Percentiles rank a stretch among this genome's conserved stretches.
phyloP scores from a whole-genome alignment of 2,888 invertebrate genomes.

The Dicycla oo region DNA sequence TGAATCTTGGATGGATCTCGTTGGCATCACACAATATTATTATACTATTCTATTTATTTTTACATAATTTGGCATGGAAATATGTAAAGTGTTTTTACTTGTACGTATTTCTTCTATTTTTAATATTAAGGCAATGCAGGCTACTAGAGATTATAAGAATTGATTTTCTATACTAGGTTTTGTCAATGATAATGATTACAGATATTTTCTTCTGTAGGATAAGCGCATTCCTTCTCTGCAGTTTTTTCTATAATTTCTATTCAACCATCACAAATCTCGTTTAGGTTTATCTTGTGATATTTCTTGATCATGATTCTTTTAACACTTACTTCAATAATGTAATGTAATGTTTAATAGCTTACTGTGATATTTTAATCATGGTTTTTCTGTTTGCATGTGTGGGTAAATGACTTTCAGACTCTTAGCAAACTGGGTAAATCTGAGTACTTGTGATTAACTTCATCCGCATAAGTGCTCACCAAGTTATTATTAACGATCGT shows the following conservation, averaged over 20 bases:
- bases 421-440: background rate
- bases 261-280: background rate
- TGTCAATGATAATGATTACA: background rate
- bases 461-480: conserved; percentile 14
- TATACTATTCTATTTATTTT: background rate
- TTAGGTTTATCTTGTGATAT: background rate
- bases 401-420: background rate
- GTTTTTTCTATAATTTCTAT: no score
- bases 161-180: background rate
- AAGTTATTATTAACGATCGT: background rate
- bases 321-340: background rate
- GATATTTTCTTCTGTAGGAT: background rate
- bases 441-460: background rate
- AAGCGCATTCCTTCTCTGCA: background rate
- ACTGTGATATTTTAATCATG: background rate
- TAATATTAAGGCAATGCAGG: background rate
- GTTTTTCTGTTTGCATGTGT: background rate
- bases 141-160: background rate
- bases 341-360: background rate
- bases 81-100: background rate
- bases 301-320: background rate
- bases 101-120: background rate
- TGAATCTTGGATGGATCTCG: conserved; percentile 38
- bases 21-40: conserved; percentile 32
- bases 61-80: conserved; percentile 1